Conservation (phyloP, 2,888 invertebrate species). For the Cephus nigrinus region DNA sequence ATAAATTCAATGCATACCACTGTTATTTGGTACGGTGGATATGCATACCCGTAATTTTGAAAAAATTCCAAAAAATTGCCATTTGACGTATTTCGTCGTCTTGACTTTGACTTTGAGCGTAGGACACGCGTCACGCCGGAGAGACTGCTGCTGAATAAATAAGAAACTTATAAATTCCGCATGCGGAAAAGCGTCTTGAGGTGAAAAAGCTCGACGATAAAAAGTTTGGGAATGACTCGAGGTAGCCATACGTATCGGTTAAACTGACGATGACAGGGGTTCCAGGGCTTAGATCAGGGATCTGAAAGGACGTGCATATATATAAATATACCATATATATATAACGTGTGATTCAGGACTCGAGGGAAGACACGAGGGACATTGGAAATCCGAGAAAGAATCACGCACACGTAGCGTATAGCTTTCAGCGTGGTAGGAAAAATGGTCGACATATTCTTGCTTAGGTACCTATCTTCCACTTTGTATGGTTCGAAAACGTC, state of each 20-base stretch:
- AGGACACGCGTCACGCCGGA: too few species aligned
- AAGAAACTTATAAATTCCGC: too few species aligned
- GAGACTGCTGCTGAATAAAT: too few species aligned
- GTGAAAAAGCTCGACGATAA: slow-evolving; percentile 20
- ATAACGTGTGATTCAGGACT: slow-evolving; percentile 1
- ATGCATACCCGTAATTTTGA: too few species aligned
- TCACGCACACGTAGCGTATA: slow-evolving; percentile 21
- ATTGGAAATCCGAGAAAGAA: slow-evolving; percentile 31
- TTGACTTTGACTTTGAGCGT: too few species aligned
- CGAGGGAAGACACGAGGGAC: slow-evolving; percentile 18
- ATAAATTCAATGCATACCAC: too few species aligned
- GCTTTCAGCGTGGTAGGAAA: slow-evolving; percentile 37
- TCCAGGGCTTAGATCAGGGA: slow-evolving; percentile 15
- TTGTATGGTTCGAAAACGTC: slow-evolving; percentile 50
- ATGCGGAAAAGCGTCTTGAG: slow-evolving; percentile 13
- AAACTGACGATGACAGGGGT: slow-evolving; percentile 12
- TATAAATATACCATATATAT: background rate
- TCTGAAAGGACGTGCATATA: background rate
- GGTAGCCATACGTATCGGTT: slow-evolving; percentile 42
- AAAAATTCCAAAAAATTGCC: too few species aligned
- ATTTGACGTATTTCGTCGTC: too few species aligned
- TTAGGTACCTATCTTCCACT: slow-evolving; percentile 34
- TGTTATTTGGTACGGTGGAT: too few species aligned
- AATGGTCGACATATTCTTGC: slow-evolving; percentile 5
- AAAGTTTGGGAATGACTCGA: slow-evolving; percentile 35